Conservation (phyloP, 1,140 invertebrate genomes). For the Harlomillsia oculata region DNA sequence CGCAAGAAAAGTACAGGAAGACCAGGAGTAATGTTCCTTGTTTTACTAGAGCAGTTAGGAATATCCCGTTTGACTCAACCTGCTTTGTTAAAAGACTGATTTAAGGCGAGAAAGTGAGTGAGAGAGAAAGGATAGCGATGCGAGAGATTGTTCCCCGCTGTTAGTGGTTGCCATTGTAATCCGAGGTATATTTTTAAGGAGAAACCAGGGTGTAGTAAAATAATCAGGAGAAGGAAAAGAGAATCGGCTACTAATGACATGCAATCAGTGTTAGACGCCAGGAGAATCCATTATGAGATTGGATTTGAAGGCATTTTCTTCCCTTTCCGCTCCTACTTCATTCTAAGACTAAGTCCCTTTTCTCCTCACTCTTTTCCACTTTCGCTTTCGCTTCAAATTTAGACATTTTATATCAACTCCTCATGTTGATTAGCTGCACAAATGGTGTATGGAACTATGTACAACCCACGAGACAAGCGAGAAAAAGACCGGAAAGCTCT, state of each 20-base stretch:
- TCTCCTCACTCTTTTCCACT: neutral
- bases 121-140: too few relatives aligned
- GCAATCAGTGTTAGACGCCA: slow-evolving; percentile 36
- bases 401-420: slow-evolving; percentile 21
- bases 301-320: slow-evolving; percentile 20
- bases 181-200: slow-evolving; percentile 24
- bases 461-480: neutral
- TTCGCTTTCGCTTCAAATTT: slow-evolving; percentile 9
- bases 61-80: too few relatives aligned
- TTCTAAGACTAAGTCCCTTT: too few relatives aligned
- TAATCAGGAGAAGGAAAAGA: slow-evolving; percentile 34
- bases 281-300: slow-evolving; percentile 36
- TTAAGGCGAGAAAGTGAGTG: too few relatives aligned
- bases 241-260: slow-evolving; percentile 36
- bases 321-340: neutral
- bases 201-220: slow-evolving; percentile 31
- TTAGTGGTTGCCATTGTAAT: too few relatives aligned
- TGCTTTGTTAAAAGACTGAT: too few relatives aligned
- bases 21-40: too few relatives aligned
- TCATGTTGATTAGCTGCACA: slow-evolving; percentile 16
- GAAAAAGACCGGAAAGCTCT: too few relatives aligned
- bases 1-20: too few relatives aligned
- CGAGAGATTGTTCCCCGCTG: too few relatives aligned
- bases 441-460: neutral
- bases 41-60: too few relatives aligned